Conservation (phyloP, 1,140 invertebrate species). For the Zeugodacus cucurbitae region DNA sequence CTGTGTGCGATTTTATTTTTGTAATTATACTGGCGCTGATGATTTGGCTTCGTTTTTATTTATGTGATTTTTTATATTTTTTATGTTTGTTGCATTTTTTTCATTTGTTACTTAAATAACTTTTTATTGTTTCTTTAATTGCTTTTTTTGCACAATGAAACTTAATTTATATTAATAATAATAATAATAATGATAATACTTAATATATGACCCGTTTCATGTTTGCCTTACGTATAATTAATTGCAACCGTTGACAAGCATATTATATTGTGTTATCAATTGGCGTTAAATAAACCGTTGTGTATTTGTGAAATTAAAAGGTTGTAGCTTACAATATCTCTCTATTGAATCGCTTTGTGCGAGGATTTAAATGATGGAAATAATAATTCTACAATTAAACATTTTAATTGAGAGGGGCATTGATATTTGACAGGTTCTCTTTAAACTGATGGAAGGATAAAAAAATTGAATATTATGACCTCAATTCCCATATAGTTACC, state of each 20-base stretch:
- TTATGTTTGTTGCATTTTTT: background rate
- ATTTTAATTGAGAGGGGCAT: too few species aligned
- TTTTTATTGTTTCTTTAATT: constrained; percentile 6
- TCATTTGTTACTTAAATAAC: background rate
- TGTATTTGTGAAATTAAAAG: background rate
- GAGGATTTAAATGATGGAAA: too few species aligned
- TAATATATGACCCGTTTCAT: background rate
- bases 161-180: constrained; percentile 2
- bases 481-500: too few species aligned
- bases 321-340: background rate
- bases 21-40: background rate
- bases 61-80: background rate
- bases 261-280: background rate
- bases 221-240: constrained; percentile 8
- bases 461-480: too few species aligned
- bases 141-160: background rate
- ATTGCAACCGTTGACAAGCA: background rate
- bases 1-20: background rate
- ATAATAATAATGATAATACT: background rate
- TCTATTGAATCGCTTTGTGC: background rate
- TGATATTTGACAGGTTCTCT: too few species aligned
- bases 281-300: background rate
- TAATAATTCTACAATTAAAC: too few species aligned
- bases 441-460: too few species aligned
- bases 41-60: background rate